Base-by-base conservation (phyloP, 1,140 invertebrate genomes). In the Phymorhynchus buccinoides region DNA sequence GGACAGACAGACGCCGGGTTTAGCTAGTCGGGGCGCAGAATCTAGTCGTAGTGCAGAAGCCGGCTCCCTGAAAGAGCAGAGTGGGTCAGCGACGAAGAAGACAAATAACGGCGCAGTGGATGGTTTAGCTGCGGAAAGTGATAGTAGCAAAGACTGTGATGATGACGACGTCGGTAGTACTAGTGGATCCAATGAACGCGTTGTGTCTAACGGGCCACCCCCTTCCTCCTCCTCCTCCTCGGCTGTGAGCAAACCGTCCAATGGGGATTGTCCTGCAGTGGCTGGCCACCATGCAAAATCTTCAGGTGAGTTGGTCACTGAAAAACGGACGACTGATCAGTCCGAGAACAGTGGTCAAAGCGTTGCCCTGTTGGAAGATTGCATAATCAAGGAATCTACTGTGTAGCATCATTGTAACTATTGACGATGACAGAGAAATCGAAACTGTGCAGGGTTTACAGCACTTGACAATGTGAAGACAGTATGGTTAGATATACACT, bases 131-230 rank as follows among this genome's bases (percentile, higher is more conserved):
- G n/a, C 16, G 44, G 42, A 48, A 41, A 39, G 3, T 41, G 37
- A 52, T 39, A 56, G 39, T 66, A 68, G 62, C 62, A 83, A 71
- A 37, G 62, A 71, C 62, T 66, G 81, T 83, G 56, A 71, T 83
- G 81, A 66, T 27, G 32, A 39, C 77, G n/a, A n/a, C n/a, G n/a
- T n/a, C n/a, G n/a, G n/a, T n/a, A n/a, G n/a, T n/a, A n/a, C n/a
- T n/a, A n/a, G n/a, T n/a, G n/a, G n/a, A n/a, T 79, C 42, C 77
- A 79, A 79, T 44, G 77, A 79, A 79, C 77, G 52, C 48, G 32
- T 44, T 79, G 73, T 75, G 37, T 75, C 73, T 7, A 27, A 41
- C 27, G 41, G 0, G 30, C 27, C 7, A 6, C n/a, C n/a, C n/a
- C n/a, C n/a, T n/a, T n/a, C n/a, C n/a, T n/a, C n/a, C n/a, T n/a